phyloP scores from a whole-genome alignment of 1,140 invertebrate genomes.

The Papilio machaon region DNA sequence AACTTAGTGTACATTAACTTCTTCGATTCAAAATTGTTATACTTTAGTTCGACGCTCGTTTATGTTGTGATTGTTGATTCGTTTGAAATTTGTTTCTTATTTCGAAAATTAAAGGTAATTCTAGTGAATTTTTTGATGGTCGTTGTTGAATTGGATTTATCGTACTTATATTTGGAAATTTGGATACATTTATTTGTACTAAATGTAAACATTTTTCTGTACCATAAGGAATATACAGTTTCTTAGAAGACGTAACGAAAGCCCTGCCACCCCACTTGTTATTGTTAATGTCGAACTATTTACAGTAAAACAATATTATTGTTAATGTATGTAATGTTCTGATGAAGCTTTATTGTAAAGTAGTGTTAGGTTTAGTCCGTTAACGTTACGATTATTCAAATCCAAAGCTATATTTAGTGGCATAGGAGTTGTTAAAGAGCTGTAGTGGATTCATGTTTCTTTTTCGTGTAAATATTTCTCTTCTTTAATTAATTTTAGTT shows the following conservation, averaged over 20 bases:
- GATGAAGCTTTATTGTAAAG: slow-evolving; percentile 80
- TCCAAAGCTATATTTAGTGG: slow-evolving; percentile 76
- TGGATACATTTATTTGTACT: background rate
- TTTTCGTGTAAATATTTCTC: slow-evolving; percentile 65
- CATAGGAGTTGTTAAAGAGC: slow-evolving; percentile 66
- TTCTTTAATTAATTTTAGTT: slow-evolving; percentile 69
- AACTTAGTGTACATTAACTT: background rate
- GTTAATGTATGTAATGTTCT: slow-evolving; percentile 76
- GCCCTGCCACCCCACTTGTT: slow-evolving; percentile 49
- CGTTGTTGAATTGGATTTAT: background rate
- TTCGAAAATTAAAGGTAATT: background rate
- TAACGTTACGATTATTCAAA: slow-evolving; percentile 75
- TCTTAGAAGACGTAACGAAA: slow-evolving; percentile 40
- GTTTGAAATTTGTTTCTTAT: slow-evolving; percentile 5
- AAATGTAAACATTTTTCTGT: background rate
- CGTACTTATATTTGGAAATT: background rate
- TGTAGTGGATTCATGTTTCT: slow-evolving; percentile 54
- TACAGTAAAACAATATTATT: slow-evolving; percentile 57
- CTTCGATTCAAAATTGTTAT: slow-evolving; percentile 25
- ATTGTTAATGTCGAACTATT: slow-evolving; percentile 44
- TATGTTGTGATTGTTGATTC: background rate
- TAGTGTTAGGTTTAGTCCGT: slow-evolving; percentile 70
- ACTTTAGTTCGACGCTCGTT: background rate
- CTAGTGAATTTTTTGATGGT: background rate
- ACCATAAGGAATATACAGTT: slow-evolving; percentile 31